Conservation (phyloP, 1,140 invertebrate genomes). For the Aphis gossypii region DNA sequence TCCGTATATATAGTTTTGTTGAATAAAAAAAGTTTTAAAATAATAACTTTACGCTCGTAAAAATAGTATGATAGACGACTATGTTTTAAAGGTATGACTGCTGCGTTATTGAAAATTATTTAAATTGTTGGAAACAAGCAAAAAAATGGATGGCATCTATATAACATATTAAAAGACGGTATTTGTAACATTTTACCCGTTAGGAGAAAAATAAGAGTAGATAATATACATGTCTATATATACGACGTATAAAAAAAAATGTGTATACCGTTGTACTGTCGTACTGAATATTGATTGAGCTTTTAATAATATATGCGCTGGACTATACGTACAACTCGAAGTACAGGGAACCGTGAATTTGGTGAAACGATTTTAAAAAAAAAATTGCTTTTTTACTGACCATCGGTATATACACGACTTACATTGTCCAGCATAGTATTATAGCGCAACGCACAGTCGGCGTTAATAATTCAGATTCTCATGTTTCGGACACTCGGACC, state of each 20-base stretch:
- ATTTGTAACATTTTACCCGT: background rate
- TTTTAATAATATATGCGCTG: background rate
- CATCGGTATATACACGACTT: background rate
- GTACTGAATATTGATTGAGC: background rate
- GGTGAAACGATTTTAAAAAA: background rate
- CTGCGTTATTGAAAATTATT: background rate
- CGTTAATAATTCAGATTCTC: conserved; percentile 48
- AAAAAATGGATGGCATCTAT: background rate
- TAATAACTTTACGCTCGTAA: background rate
- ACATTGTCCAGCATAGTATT: background rate
- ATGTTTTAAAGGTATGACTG: background rate
- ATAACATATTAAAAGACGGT: background rate
- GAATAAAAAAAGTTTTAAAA: background rate
- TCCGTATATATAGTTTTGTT: background rate
- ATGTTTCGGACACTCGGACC: conserved; percentile 51
- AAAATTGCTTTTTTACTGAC: background rate
- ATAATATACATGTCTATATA: background rate
- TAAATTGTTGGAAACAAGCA: background rate
- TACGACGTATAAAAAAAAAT: background rate
- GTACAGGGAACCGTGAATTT: background rate
- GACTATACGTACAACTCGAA: background rate
- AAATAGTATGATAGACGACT: conserved; percentile 1
- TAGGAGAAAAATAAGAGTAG: background rate
- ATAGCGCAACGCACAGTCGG: background rate
- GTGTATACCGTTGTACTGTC: background rate